phyloP scores from a whole-genome alignment of 1,140 invertebrate species.

The Listronotus bonariensis region DNA sequence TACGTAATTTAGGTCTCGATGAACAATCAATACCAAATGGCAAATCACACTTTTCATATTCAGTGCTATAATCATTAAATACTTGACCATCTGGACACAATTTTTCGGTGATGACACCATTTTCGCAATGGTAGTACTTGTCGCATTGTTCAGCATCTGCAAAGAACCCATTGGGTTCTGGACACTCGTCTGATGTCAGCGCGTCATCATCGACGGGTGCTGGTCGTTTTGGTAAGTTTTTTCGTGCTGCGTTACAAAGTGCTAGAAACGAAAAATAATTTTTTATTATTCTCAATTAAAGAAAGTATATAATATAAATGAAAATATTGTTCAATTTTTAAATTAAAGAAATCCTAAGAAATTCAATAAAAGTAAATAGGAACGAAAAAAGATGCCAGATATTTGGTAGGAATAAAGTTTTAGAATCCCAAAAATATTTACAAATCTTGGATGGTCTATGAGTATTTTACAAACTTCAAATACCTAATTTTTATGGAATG shows the following conservation, averaged over 20 bases:
- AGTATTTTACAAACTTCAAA: no score
- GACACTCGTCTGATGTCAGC: constrained; percentile 68
- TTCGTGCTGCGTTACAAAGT: constrained; percentile 17
- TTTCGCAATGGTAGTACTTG: constrained; percentile 85
- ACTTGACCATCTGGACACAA: constrained; percentile 90
- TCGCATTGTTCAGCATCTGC: constrained; percentile 87
- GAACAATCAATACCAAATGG: constrained; percentile 85
- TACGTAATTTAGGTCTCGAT: constrained; percentile 76
- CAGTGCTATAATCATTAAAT: constrained; percentile 82
- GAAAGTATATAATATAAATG: no score
- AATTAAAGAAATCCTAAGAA: no score
- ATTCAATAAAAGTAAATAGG: no score
- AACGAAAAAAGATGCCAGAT: no score
- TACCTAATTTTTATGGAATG: no score
- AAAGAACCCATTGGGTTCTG: constrained; percentile 82
- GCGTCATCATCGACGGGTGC: constrained; percentile 36
- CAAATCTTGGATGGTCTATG: no score
- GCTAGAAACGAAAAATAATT: no score
- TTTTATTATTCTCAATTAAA: no score
- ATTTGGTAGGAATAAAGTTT: no score
- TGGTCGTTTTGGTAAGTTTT: constrained; percentile 12
- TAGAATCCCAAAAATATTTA: no score
- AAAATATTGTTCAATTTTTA: no score
- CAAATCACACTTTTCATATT: constrained; percentile 85
- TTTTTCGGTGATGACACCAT: constrained; percentile 73